Conservation (phyloP, 2,797 vertebrate genomes). For the Acrossocheilus fasciatus region DNA sequence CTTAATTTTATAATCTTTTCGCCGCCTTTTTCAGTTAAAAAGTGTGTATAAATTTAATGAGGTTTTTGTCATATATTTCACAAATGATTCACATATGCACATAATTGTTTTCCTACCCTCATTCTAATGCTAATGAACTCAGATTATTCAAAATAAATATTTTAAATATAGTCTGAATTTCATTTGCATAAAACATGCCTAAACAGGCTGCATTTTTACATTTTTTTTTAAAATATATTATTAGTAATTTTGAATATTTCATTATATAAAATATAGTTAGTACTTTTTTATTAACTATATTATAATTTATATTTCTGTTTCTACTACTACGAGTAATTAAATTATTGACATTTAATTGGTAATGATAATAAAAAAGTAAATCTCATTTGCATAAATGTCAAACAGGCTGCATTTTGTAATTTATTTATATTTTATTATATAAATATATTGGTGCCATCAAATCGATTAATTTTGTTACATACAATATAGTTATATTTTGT, state of each 20-base stretch:
- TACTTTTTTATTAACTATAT: not conserved
- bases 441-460: too few relatives aligned
- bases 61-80: not conserved
- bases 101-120: not conserved
- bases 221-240: not conserved
- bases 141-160: not conserved
- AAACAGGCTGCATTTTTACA: not conserved
- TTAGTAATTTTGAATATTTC: not conserved
- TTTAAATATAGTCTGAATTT: not conserved
- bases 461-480: not conserved
- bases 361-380: too few relatives aligned
- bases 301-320: too few relatives aligned
- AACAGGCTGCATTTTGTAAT: too few relatives aligned
- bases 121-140: not conserved
- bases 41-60: not conserved
- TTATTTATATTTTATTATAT: too few relatives aligned
- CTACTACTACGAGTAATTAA: too few relatives aligned
- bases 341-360: too few relatives aligned
- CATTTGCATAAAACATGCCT: not conserved
- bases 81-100: not conserved
- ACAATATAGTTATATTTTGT: not conserved
- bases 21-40: not conserved
- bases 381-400: not conserved
- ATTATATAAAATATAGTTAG: not conserved
- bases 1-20: not conserved